Evolutionary conservation across 2,113 vertebrate genomes (phyloP).

Genomic region (Dinomys branickii): DNA sequence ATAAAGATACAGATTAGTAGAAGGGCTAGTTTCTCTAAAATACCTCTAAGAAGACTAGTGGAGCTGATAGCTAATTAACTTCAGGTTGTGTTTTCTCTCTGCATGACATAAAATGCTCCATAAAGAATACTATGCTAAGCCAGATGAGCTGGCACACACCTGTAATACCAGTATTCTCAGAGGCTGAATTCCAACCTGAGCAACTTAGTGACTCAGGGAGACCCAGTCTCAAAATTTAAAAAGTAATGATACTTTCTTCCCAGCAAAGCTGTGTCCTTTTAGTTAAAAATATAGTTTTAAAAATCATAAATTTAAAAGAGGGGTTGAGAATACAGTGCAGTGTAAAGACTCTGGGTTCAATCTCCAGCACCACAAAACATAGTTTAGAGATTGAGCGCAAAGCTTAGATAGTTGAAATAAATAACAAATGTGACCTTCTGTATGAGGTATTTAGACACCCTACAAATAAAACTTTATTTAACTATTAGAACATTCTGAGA

Average conservation of each 20-base stretch:
- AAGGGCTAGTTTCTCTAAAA: background rate
- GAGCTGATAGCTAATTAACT: background rate
- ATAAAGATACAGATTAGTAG: background rate
- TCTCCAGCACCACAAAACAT: background rate
- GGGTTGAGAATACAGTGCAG: background rate
- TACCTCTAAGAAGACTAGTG: background rate
- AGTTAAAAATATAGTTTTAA: background rate
- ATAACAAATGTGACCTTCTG: background rate
- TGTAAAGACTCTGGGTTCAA: background rate
- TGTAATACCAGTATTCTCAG: background rate
- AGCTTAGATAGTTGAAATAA: constrained; percentile 10
- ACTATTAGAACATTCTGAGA: background rate
- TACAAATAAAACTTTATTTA: background rate
- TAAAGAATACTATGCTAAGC: background rate
- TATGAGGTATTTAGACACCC: background rate
- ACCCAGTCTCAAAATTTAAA: background rate
- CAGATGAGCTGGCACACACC: background rate
- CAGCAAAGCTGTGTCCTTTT: no score
- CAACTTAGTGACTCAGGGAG: background rate
- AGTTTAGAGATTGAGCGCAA: background rate
- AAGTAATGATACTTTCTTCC: no score
- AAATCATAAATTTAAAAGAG: background rate
- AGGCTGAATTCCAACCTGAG: background rate
- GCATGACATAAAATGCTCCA: background rate
- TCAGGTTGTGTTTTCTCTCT: background rate